Base-by-base conservation (phyloP, 2,797 vertebrate species). In the Notolepis coatsorum region DNA sequence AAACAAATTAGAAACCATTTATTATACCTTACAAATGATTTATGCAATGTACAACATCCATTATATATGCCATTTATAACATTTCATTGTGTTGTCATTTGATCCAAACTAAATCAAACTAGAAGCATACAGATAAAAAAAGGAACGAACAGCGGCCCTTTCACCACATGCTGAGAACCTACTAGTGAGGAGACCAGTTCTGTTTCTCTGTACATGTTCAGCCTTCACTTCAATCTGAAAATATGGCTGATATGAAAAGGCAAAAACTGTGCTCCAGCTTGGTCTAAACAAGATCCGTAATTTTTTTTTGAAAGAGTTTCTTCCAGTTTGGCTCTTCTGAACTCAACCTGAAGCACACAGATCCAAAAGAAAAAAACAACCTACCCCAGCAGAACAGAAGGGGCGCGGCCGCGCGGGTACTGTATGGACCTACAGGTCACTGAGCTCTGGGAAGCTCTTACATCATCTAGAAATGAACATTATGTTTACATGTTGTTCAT, bases 1-100 rank as follows among this genome's bases (percentile, higher is more conserved):
- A 75, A 71, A n/a, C n/a, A n/a, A 61, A 75, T 59, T 56, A 80
- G 74, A 80, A 79, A 33, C 43, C 37, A 71, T 87, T 85, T 86
- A 88, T 82, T 87, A 35, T 75, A 37, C 71, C 51, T 73, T 15
- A 60, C 43, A 81, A 15, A 59, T 51, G 53, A 33, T 33, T 41
- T 10, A 27, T 55, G n/a, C n/a, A n/a, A n/a, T n/a, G n/a, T n/a
- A n/a, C n/a, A n/a, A n/a, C n/a, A n/a, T n/a, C n/a, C n/a, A n/a
- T n/a, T n/a, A n/a, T n/a, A n/a, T n/a, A n/a, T n/a, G n/a, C n/a
- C n/a, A n/a, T n/a, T 17, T n/a, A 28, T 46, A 31, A 10, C 2
- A n/a, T n/a, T n/a, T n/a, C n/a, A n/a, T n/a, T n/a, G n/a, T n/a
- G n/a, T 25, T 57, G 47, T 18, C 51, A 47, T 41, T 50, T 46